Evolutionary conservation across 1,140 invertebrate genomes (phyloP).

Genomic region (Parasteatoda tepidariorum): DNA sequence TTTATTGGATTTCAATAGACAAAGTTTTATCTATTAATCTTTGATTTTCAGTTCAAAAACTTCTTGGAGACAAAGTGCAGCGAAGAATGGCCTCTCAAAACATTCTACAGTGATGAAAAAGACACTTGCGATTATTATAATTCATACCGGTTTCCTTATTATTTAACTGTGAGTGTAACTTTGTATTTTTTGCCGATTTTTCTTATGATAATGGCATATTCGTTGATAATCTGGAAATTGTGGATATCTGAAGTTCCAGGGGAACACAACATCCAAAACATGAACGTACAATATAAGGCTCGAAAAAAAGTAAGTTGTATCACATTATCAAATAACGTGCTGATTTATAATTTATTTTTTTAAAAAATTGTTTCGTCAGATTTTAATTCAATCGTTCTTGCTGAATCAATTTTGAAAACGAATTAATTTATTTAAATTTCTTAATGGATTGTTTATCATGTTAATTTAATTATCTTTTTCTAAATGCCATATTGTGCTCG

Average conservation of each 20-base stretch:
- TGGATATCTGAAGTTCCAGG: conserved; percentile 66
- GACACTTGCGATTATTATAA: conserved; percentile 51
- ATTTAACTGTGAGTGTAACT: conserved; percentile 68
- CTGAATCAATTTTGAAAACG: too few relatives aligned
- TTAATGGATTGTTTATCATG: too few relatives aligned
- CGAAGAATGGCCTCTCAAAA: conserved; percentile 62
- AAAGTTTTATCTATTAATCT: too few relatives aligned
- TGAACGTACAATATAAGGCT: conserved; percentile 61
- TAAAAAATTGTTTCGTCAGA: too few relatives aligned
- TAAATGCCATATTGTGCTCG: too few relatives aligned
- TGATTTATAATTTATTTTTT: too few relatives aligned
- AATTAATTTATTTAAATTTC: too few relatives aligned
- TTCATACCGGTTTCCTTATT: conserved; percentile 66
- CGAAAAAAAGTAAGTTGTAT: conserved; percentile 61
- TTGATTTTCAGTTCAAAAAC: conserved; percentile 60
- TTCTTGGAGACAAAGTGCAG: conserved; percentile 59
- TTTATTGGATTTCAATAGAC: background rate
- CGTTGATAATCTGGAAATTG: conserved; percentile 69
- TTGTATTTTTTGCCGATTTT: conserved; percentile 71
- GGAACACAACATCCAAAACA: conserved; percentile 63
- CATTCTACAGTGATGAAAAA: conserved; percentile 41
- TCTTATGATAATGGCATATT: conserved; percentile 71
- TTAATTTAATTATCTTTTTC: too few relatives aligned
- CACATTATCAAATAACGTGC: too few relatives aligned
- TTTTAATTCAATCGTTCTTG: background rate